Base-by-base conservation (phyloP, 37 sponge, comb jelly and placozoan species). In the Crambe crambe region DNA sequence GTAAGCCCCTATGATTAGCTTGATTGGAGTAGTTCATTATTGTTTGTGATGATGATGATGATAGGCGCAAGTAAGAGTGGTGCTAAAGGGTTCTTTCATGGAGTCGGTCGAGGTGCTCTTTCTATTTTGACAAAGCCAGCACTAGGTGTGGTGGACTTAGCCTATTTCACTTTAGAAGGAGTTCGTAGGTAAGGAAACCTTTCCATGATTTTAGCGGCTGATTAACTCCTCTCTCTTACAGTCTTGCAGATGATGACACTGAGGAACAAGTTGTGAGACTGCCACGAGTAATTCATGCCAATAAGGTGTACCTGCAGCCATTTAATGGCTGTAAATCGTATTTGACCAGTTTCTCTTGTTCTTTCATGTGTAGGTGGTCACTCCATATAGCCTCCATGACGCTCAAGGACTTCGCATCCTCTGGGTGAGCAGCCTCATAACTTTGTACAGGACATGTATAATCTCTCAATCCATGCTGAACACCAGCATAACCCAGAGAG, bases 131-230 rank as follows among this genome's bases (percentile, higher is more conserved):
- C 78, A 27, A 78, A 77, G 42, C 86, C 86, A 17, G 65, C 77
- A 27, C 78, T 80, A 21, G 86, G 80, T 42, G 86, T 81, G 2
- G 73, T 86, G 15, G 86, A 86, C 62, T 34, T 86, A 22, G 80
- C 86, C 27, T 36, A 42, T n/a, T 76, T 69, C 70, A 86, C 86
- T 27, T 69, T 86, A 47, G 71, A 86, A 40, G 86, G 86, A 56
- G 39, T 86, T 17, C 73, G 66, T 4, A 86, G 77, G 86, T 86
- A 30, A 31, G 71, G 2, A 27, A 18, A 22, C 57, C 3, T 31
- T 20, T 4, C 61, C 17, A 6, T 60, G 25, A 6, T 26, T 60
- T 9, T 60, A 22, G 6, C 5, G 3, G 4, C 23, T 25, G 25
- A 4, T 60, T 25, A 60, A 25, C n/a, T 20, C 61, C 17, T 20